Base-by-base conservation (phyloP, 2,113 vertebrate species). In the Siphamia tubifer region DNA sequence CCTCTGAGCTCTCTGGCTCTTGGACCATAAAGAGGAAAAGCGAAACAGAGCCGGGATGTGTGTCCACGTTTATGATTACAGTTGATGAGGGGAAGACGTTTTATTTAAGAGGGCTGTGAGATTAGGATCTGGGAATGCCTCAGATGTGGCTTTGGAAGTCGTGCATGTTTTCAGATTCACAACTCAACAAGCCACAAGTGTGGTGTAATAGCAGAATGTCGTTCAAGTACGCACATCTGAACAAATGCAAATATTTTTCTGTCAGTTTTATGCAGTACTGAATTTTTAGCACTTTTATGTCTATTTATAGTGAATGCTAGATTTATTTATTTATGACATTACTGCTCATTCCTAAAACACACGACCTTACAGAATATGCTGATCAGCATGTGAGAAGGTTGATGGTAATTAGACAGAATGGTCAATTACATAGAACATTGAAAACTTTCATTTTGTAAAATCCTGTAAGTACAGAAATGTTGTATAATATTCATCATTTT, bases 91-190 rank as follows among this genome's bases (percentile, higher is more conserved):
- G 78, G 71, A 79, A 77, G 85, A 77, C 28, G 10, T 69, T 83
- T 75, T 69, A 63, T 82, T 83, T 73, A 43, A 76, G 74, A 74
- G 64, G 42, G 70, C 73, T 8, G 20, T 65, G 62, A 82, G 85
- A 83, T 86, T 82, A 81, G 56, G 71, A 86, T 72, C 70, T 57
- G 63, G 62, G 75, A 82, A 82, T 65, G 63, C 60, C 39, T 86
- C 60, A 71, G 79, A 87, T 77, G 85, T 85, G 83, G 82, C 36
- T 84, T 57, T 79, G 65, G 69, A 70, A 57, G 58, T 34, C 8
- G n/a, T 23, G 40, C 7, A 19, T 68, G 76, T 81, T 81, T 85
- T 69, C 68, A 74, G 43, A 66, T 85, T 83, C 53, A 58, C 80
- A 68, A 45, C 65, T 68, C 71, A 42, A 65, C 68, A 34, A 69